Conservation (phyloP, 2,888 invertebrate species). For the Spisula subtruncata region DNA sequence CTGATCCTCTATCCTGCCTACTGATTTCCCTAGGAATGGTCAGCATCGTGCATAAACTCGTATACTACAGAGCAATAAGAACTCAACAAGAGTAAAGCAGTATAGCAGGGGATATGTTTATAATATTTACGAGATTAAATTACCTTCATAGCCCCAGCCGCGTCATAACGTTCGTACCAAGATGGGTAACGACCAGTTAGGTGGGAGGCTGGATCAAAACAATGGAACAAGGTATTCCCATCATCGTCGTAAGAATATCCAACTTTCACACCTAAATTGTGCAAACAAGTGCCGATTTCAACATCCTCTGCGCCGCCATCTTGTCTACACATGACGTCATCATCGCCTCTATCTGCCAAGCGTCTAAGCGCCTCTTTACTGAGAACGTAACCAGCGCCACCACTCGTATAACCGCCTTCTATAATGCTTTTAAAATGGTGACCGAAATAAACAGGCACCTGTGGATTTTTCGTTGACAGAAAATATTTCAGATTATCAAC, state of each 20-base stretch:
- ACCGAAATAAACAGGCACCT: conserved; percentile 93
- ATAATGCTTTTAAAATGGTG: conserved; percentile 82
- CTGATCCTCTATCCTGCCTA: too few relatives aligned
- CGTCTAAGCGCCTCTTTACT: conserved; percentile 93
- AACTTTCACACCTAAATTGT: conserved; percentile 81
- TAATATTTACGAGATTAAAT: not conserved
- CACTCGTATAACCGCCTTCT: conserved; percentile 88
- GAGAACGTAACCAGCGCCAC: conserved; percentile 94
- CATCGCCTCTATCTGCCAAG: conserved; percentile 90
- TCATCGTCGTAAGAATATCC: conserved; percentile 80
- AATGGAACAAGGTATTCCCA: conserved; percentile 83
- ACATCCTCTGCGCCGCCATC: conserved; percentile 85
- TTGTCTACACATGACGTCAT: conserved; percentile 64
- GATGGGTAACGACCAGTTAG: conserved; percentile 80
- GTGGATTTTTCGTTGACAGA: conserved; percentile 90
- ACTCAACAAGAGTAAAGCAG: too few relatives aligned
- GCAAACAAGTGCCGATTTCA: conserved; percentile 84
- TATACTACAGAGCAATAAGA: too few relatives aligned
- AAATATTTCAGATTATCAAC: conserved; percentile 94
- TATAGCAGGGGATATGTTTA: too few relatives aligned
- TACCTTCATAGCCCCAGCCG: conserved; percentile 67
- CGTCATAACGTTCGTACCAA: conserved; percentile 82
- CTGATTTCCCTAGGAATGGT: too few relatives aligned
- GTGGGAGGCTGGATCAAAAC: conserved; percentile 82
- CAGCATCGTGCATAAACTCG: too few relatives aligned